phyloP scores from a whole-genome alignment of 2,888 invertebrate genomes.

The Pammene fasciana region DNA sequence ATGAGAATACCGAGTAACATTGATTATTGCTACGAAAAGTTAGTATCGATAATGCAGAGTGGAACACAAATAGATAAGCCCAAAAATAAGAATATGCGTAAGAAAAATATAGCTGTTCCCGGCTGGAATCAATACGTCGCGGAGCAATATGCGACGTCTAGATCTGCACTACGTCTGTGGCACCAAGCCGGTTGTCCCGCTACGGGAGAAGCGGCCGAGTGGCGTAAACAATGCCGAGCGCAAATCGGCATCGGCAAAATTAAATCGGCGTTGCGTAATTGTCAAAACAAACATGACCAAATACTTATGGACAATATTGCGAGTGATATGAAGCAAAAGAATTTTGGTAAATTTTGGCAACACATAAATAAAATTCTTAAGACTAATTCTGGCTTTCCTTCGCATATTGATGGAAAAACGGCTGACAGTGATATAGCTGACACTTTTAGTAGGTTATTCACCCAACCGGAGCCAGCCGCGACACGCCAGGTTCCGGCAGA shows the following conservation, averaged over 20 bases:
- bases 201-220: neutral
- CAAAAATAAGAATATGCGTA: neutral
- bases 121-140: slow-evolving; percentile 24
- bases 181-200: slow-evolving; percentile 26
- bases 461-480: neutral
- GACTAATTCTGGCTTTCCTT: too few relatives aligned
- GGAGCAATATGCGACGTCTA: slow-evolving; percentile 28
- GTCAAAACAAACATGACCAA: too few relatives aligned
- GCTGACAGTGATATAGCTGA: neutral
- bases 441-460: neutral
- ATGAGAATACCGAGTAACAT: slow-evolving; percentile 3
- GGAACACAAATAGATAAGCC: neutral
- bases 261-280: too few relatives aligned
- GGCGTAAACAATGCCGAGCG: slow-evolving; percentile 18
- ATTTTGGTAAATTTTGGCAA: too few relatives aligned
- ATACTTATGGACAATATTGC: too few relatives aligned
- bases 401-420: too few relatives aligned
- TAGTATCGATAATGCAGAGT: neutral
- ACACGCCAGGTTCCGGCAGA: neutral
- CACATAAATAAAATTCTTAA: neutral
- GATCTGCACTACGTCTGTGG: slow-evolving; percentile 23
- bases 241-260: too few relatives aligned
- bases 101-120: neutral
- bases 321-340: too few relatives aligned
- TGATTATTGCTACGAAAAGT: slow-evolving; percentile 1